phyloP scores from a whole-genome alignment of 1,140 invertebrate species.

The Sinella curviseta region DNA sequence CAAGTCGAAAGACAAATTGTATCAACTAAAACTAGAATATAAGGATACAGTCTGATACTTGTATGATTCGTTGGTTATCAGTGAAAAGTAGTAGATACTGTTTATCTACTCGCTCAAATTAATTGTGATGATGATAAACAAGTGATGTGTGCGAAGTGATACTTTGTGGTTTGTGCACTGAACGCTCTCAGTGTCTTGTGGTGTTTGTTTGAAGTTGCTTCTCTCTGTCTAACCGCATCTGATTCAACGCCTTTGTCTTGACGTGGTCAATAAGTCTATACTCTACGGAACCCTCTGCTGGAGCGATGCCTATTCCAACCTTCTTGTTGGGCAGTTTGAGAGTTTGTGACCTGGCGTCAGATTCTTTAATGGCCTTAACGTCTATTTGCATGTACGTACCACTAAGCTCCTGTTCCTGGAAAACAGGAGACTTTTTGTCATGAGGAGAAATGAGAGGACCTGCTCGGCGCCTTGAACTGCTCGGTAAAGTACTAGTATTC shows the following conservation, averaged over 20 bases:
- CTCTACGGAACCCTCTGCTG: constrained; percentile 36
- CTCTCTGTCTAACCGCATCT: constrained; percentile 44
- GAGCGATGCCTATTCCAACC: background rate
- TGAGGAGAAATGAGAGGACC: constrained; percentile 38
- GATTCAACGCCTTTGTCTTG: constrained; percentile 47
- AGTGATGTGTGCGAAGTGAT: too few relatives aligned
- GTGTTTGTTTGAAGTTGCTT: constrained; percentile 33
- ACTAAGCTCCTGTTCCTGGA: constrained; percentile 41
- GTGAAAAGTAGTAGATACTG: too few relatives aligned
- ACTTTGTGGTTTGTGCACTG: background rate
- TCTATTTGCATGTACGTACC: constrained; percentile 48
- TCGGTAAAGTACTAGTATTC: constrained; percentile 35
- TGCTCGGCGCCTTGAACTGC: background rate
- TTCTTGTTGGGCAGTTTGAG: background rate
- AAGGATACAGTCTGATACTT: too few relatives aligned
- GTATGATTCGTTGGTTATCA: too few relatives aligned
- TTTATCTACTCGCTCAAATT: too few relatives aligned
- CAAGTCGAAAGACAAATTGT: too few relatives aligned
- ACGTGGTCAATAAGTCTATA: constrained; percentile 48
- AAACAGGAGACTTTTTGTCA: constrained; percentile 26
- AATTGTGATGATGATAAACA: too few relatives aligned
- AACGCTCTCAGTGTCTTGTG: background rate
- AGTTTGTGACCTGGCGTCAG: background rate
- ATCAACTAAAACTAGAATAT: too few relatives aligned
- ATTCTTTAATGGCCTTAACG: constrained; percentile 6